Evolutionary conservation across 2,888 invertebrate species (phyloP), one percentile per base, ranked within the genome.

Genomic region (Troides oblongomaculatus): DNA sequence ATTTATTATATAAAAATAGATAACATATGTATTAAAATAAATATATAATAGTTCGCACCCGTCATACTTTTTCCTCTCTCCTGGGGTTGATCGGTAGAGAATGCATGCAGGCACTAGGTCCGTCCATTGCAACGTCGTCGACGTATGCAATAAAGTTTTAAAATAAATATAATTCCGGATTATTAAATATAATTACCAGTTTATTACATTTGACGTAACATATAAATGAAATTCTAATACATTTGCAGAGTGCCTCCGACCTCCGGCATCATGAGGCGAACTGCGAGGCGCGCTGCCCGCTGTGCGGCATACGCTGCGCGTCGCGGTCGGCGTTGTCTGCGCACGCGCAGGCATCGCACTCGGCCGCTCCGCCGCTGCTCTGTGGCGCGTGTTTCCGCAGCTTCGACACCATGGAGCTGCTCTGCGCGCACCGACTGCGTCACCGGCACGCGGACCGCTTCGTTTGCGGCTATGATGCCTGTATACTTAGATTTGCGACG

Each of bases 401-500:
- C 64, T 73, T 74, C 73, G 72, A 75, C 39, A 66, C 77, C 59
- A 72, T 78, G 21, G 84, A 77, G 71, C 78, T 79, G 75, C 78
- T 84, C 66, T 75, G 80, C 4, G 88, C 89, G 70, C 91, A 90
- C 78, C 71, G 75, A 79, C 81, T 88, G 75, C 75, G 80, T 1
- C 91, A 90, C 78, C 77, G 85, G 0, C 86, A 83, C 77, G 86
- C 85, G 62, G 78, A 81, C 62, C 87, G 86, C 75, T 90, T 85
- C 81, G 86, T 92, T 23, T 91, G 92, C 81, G 91, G 90, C 0
- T 89, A 90, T 78, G 87, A 86, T 74, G 85, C 83, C 50, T 92
- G 91, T 77, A 90, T 90, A 60, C 83, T 91, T 77, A 83, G 92
- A 36, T 90, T 91, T 75, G 82, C 79, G 2, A 83, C 84, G 71